Percentiles rank a stretch among this genome's conserved stretches.
Evolutionary conservation across 2,797 vertebrate species (phyloP).

Genomic region (Danio albolineatus): DNA sequence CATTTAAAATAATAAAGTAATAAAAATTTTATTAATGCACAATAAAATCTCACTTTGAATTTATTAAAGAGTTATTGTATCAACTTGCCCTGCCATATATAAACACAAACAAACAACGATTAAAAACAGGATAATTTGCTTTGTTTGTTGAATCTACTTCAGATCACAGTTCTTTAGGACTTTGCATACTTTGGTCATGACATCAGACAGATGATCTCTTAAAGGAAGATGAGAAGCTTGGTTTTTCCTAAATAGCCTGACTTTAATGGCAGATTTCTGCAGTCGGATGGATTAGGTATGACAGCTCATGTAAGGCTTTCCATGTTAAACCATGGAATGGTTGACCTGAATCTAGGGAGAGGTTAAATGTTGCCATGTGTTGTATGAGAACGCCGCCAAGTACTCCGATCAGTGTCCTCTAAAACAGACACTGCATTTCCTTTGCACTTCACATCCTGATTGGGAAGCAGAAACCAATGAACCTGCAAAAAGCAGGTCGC

Average conservation of each 20-base stretch:
- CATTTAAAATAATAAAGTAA: too few species aligned
- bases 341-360: slow-evolving; percentile 44
- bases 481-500: slow-evolving; percentile 2
- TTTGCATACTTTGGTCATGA: slow-evolving; percentile 23
- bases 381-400: slow-evolving; percentile 10
- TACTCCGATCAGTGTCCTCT: slow-evolving; percentile 1
- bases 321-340: slow-evolving; percentile 42
- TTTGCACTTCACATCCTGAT: slow-evolving; percentile 31
- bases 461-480: slow-evolving; percentile 31
- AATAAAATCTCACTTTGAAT: too few species aligned
- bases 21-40: too few species aligned
- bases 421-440: slow-evolving; percentile 34
- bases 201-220: slow-evolving; percentile 44
- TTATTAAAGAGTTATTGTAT: too few species aligned
- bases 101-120: neutral
- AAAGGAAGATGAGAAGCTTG: slow-evolving; percentile 42
- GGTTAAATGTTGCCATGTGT: slow-evolving; percentile 52
- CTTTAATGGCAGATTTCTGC: slow-evolving; percentile 45
- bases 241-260: slow-evolving; percentile 27
- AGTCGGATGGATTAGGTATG: slow-evolving; percentile 41
- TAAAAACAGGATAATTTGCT: too few species aligned
- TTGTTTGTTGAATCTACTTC: neutral
- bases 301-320: slow-evolving; percentile 49
- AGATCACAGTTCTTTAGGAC: neutral
- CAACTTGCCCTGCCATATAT: neutral